Evolutionary conservation across 2,797 vertebrate genomes (phyloP), one percentile per base, ranked within the genome.

Genomic region (Salarias fasciatus): DNA sequence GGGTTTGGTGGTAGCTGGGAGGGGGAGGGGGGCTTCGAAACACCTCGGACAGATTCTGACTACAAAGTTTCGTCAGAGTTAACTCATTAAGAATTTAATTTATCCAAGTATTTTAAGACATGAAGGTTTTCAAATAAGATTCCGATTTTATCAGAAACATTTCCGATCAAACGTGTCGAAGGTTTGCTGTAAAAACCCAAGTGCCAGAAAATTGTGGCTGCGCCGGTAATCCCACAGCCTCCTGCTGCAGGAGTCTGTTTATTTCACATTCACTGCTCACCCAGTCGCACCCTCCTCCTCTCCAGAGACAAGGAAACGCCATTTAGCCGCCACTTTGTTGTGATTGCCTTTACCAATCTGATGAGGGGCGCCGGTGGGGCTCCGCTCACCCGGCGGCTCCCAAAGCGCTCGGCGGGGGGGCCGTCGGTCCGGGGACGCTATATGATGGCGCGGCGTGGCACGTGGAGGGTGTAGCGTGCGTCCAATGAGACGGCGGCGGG

Each of bases 321-420:
- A 63, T 73, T 78, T 78, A 82, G 64, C 75, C 24, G 36, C 58
- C 63, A 84, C 63, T 87, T 86, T 82, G 70, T 86, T 83, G 56
- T 77, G 69, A 86, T 85, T 84, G 62, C 74, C 80, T 87, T 87
- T 87, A 74, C 50, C 69, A 78, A 80, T 85, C 71, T 85, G 75
- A 87, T 72, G 77, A 46, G 65, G 37, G 68, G 75, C 85, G 36
- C 31, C 62, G 58, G 49, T 58, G 56, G 55, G 8, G 8, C 11
- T 33, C 0, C 30, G 35, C 35, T 60, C 36, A 8, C 45, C 14
- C 38, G 28, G 45, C 37, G 42, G 69, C 83, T 62, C 28, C 47
- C 57, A 45, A 58, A 51, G 60, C 15, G 1, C 72, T 74, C 75
- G 77, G 75, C 65, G n/a, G 73, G 72, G 41, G 62, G 72, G 4